A percentile compares a stretch with the other conserved stretches of the same genome.
Conservation (phyloP, 2,888 invertebrate species). For the Cephus pulcher region DNA sequence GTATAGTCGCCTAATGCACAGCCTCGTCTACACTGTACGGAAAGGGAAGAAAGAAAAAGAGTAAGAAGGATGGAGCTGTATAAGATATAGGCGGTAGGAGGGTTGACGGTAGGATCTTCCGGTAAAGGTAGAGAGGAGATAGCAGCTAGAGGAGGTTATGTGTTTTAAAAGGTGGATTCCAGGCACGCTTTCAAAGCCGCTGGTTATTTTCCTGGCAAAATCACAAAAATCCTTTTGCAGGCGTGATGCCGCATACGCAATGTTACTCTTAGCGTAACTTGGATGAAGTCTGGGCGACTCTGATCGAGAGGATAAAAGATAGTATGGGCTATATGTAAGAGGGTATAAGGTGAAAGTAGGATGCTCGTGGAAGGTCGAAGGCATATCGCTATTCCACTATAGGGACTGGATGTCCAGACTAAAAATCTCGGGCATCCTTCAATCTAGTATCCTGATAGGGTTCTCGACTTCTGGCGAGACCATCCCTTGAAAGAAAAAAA, state of each 20-base stretch:
- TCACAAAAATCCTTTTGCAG: conserved; percentile 24
- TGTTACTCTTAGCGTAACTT: conserved; percentile 15
- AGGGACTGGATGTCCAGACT: neutral
- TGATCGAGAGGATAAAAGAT: neutral
- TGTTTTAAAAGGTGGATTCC: conserved; percentile 16
- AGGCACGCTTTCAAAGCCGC: conserved; percentile 21
- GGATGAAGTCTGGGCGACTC: neutral
- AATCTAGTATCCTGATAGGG: neutral
- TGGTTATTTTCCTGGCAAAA: conserved; percentile 24
- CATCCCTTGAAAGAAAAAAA: neutral
- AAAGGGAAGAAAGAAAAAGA: neutral
- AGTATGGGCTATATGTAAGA: neutral
- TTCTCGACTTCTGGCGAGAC: neutral
- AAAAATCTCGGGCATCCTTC: neutral
- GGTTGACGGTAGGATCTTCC: neutral
- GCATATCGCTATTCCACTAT: neutral
- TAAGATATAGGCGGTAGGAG: neutral
- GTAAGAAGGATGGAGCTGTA: neutral
- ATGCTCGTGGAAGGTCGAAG: neutral
- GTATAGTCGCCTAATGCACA: neutral
- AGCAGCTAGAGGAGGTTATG: conserved; percentile 1
- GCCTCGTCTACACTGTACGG: neutral
- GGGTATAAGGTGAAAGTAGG: neutral
- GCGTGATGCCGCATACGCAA: conserved; percentile 24
- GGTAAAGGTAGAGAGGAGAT: neutral